Conservation (phyloP, 2,797 vertebrate genomes). For the Notolepis coatsorum region DNA sequence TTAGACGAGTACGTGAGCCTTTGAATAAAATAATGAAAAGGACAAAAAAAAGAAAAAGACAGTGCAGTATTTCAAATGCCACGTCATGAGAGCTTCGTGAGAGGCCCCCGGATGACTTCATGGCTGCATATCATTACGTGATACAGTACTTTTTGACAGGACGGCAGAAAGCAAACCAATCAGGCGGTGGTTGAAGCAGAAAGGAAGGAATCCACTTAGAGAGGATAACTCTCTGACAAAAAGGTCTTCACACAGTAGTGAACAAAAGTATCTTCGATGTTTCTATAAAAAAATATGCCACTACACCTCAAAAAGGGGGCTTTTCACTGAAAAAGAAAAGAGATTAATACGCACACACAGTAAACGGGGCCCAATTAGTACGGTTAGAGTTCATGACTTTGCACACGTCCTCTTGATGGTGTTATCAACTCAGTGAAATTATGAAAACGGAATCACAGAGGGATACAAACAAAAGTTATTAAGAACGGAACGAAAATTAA, state of each 20-base stretch:
- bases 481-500: no score
- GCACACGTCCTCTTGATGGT: no score
- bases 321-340: no score
- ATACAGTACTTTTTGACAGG: conserved; percentile 9
- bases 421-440: no score
- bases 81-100: neutral
- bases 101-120: neutral
- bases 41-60: conserved; percentile 10
- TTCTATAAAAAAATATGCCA: no score
- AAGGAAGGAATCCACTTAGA: neutral
- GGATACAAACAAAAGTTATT: no score
- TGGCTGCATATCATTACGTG: neutral
- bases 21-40: conserved; percentile 27
- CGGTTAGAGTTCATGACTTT: no score
- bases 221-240: neutral
- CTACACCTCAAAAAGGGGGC: no score
- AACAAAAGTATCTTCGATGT: neutral
- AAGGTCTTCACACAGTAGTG: neutral
- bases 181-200: neutral
- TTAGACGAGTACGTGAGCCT: no score
- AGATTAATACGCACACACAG: no score
- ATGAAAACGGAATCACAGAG: no score
- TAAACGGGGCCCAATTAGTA: no score
- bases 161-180: neutral
- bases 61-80: conserved; percentile 6